A percentile compares a stretch with the other conserved stretches of the same genome.
These are phyloP conservation scores for Sturnus vulgaris DNA, from an alignment of 2,113 vertebrate genomes.

Conservation along the genomic window DNA sequence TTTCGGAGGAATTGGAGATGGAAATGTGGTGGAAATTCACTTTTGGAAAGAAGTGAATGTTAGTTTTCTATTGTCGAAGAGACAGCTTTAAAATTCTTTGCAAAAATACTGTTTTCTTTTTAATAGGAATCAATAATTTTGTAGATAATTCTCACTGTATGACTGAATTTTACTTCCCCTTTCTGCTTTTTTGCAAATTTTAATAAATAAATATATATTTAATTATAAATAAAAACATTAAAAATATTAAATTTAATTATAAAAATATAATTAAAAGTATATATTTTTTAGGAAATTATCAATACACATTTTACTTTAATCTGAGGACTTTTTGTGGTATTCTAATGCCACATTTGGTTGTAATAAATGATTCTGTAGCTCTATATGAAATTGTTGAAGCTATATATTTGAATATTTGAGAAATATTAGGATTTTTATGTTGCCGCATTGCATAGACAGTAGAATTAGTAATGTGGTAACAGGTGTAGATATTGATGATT, in stretches of 20 bases:
- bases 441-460: neutral
- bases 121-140: neutral
- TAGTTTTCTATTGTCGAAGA: neutral
- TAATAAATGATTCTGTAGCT: neutral
- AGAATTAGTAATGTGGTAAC: neutral
- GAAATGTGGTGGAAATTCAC: neutral
- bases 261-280: neutral
- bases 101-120: neutral
- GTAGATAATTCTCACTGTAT: neutral
- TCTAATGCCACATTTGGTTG: neutral
- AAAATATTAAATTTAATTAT: no score
- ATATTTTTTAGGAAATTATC: neutral
- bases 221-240: no score
- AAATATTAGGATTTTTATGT: neutral
- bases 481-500: neutral
- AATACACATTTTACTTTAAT: neutral
- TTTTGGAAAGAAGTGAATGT: neutral
- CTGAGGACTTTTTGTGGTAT: neutral
- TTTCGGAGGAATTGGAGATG: neutral
- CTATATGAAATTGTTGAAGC: neutral
- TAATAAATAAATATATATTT: no score
- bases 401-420: neutral
- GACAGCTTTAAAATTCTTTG: neutral
- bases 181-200: neutral
- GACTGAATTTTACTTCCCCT: neutral